Conservation (phyloP, 1,140 invertebrate genomes). For the Nephila pilipes region DNA sequence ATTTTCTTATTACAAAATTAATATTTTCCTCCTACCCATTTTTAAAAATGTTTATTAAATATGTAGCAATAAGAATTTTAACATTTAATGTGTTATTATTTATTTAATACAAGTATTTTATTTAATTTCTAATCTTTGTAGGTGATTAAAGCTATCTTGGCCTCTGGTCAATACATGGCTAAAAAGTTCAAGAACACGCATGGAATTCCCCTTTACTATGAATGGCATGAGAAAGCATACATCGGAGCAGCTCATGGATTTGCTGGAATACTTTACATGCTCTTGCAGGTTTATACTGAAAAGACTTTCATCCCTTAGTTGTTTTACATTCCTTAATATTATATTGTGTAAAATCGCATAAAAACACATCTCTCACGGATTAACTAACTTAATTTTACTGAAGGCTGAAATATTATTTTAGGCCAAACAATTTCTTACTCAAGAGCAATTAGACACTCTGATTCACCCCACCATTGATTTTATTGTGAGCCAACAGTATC, state of each 20-base stretch:
- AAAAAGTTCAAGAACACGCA: conserved; percentile 80
- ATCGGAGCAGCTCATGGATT: conserved; percentile 94
- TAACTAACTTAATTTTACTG: too few species aligned
- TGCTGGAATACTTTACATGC: conserved; percentile 90
- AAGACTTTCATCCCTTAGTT: conserved; percentile 42
- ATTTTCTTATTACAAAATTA: too few species aligned
- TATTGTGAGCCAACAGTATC: conserved; percentile 84
- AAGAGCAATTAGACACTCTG: conserved; percentile 82
- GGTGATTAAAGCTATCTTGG: conserved; percentile 85
- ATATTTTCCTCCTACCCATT: too few species aligned
- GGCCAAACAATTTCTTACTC: conserved; percentile 82
- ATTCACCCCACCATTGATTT: conserved; percentile 86
- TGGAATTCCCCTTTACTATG: conserved; percentile 88
- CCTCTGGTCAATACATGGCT: conserved; percentile 85
- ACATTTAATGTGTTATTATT: too few species aligned
- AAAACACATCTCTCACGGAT: too few species aligned
- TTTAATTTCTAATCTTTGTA: conserved; percentile 24
- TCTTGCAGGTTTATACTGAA: conserved; percentile 92
- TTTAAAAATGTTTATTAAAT: too few species aligned
- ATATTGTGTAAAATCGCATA: too few species aligned
- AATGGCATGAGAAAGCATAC: conserved; percentile 94
- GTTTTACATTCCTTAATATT: not conserved
- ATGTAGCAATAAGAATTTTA: too few species aligned
- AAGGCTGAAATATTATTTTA: not conserved
- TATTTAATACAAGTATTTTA: too few species aligned